Percentiles rank a stretch among this genome's conserved stretches.
Conservation (phyloP, 2,797 vertebrate genomes). For the Varecia variegata region DNA sequence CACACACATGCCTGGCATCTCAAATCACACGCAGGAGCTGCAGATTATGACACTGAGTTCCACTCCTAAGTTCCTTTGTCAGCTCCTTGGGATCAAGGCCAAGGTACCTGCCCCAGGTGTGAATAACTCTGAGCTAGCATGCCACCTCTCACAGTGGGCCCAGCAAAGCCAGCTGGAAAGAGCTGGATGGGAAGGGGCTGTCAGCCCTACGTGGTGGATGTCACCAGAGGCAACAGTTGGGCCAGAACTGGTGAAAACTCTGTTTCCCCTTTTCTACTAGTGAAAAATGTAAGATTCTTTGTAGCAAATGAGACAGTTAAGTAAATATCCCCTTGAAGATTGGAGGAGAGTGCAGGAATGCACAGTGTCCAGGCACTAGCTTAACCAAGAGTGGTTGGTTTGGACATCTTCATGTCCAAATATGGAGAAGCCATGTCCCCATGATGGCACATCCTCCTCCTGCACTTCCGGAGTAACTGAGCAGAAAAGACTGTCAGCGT, state of each 20-base stretch:
- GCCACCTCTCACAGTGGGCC: background rate
- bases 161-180: background rate
- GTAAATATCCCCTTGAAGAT: background rate
- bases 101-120: background rate
- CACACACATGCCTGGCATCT: background rate
- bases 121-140: background rate
- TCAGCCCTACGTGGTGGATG: background rate
- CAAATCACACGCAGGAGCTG: background rate
- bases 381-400: background rate
- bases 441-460: background rate
- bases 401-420: background rate
- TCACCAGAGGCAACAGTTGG: background rate
- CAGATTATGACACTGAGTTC: background rate
- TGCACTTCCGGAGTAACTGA: background rate
- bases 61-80: background rate
- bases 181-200: background rate
- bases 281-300: background rate
- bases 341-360: background rate
- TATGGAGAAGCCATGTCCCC: background rate
- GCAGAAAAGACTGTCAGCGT: background rate
- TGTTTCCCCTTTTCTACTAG: background rate
- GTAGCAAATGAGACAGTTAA: background rate
- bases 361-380: background rate
- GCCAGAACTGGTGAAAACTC: background rate
- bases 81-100: background rate